A percentile compares a stretch with the other conserved stretches of the same genome.
Evolutionary conservation across 2,888 invertebrate species (phyloP).

Genomic region (Diaphora mendica): DNA sequence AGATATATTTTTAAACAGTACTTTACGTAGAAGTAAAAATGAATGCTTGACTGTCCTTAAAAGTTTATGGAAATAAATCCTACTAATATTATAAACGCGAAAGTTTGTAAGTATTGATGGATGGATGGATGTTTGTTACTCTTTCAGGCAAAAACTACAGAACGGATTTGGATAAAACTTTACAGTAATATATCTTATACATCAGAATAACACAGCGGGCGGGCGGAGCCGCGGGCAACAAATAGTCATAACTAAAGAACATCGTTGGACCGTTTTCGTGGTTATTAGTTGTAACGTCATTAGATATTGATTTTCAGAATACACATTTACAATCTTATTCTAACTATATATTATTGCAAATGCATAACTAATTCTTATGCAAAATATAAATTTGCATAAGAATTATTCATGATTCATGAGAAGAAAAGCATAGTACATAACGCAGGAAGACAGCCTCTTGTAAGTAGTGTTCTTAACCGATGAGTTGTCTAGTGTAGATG

Average conservation of each 20-base stretch:
- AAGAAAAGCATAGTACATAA: neutral
- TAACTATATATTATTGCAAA: neutral
- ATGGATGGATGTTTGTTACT: too few relatives aligned
- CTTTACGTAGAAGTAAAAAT: too few relatives aligned
- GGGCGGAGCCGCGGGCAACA: too few relatives aligned
- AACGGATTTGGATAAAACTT: too few relatives aligned
- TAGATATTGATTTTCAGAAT: neutral
- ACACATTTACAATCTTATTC: neutral
- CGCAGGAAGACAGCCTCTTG: neutral
- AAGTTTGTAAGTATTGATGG: too few relatives aligned
- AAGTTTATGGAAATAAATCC: neutral
- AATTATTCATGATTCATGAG: slow-evolving; percentile 13
- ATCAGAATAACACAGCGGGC: too few relatives aligned
- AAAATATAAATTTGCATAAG: slow-evolving; percentile 3
- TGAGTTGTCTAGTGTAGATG: slow-evolving; percentile 13
- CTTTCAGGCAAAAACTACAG: too few relatives aligned
- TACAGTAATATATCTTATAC: too few relatives aligned
- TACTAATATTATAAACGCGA: too few relatives aligned
- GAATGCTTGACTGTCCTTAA: neutral
- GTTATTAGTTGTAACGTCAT: neutral
- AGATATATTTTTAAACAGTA: too few relatives aligned
- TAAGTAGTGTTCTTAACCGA: slow-evolving; percentile 9
- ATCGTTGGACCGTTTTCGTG: neutral
- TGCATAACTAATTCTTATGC: neutral
- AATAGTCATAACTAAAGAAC: too few relatives aligned